Evolutionary conservation across 64 coral and sea anemone species (phyloP), one percentile per base, ranked within the genome.

Genomic region (Montipora cactus): DNA sequence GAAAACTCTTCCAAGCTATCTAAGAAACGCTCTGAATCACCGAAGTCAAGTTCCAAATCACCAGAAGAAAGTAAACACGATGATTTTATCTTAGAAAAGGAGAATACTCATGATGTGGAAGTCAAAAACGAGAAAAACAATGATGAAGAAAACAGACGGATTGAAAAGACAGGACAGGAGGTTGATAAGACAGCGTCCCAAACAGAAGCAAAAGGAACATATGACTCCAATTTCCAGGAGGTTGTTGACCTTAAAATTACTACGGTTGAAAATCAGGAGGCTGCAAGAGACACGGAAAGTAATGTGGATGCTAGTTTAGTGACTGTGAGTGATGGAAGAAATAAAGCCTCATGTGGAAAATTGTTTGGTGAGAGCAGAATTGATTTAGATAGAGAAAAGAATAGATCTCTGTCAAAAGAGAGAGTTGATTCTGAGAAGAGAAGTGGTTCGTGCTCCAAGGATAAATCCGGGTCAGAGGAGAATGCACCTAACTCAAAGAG

Each of bases 1-100:
- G 47, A 78, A 18, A 8, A 78, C 44, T 78, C 28, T 76, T 76
- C 76, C 15, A 78, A 78, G 76, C 14, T 15, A n/a, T n/a, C 13
- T 4, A 78, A 19, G 44, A 49, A 46, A 48, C 76, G 76, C 14
- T 49, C 76, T 15, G 15, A 18, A 47, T 19, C 14, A 7, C 44
- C 76, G 49, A 51, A 76, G 11, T 76, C 74, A 23, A n/a, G 80
- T 12, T 82, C 80, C 8, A 82, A 66, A 44, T 82, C 82, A 8
- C 82, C 82, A n/a, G 82, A 72, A 5, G 47, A 71, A 72, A 86
- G 66, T 67, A 44, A 84, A 16, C 28, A 47, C 15, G 59, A 46
- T 67, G 81, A 84, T 84, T 84, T 84, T 67, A 28, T 84, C 47
- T 23, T 84, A 4, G 25, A 69, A 37, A 84, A 86, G 10, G 64